Percentiles rank a stretch among this genome's conserved stretches.
phyloP scores from a whole-genome alignment of 2,888 invertebrate genomes.

The Nebria brevicollis region DNA sequence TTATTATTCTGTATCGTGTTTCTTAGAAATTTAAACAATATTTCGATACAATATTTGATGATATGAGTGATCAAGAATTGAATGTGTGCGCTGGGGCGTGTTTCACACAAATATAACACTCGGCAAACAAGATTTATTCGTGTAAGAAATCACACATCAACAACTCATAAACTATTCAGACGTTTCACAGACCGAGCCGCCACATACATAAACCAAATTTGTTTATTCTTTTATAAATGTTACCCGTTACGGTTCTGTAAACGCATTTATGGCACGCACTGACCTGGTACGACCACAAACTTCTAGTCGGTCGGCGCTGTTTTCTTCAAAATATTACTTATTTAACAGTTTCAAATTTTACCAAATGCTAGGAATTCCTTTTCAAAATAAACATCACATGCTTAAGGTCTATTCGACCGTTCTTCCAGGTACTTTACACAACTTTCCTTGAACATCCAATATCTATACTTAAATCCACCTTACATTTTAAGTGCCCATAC shows the following conservation, averaged over 20 bases:
- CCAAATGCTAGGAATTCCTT: neutral
- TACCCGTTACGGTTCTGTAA: conserved; percentile 42
- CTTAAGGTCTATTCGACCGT: neutral
- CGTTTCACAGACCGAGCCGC: too few species aligned
- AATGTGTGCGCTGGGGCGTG: too few species aligned
- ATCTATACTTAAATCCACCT: too few species aligned
- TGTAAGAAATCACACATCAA: too few species aligned
- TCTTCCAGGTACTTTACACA: conserved; percentile 13
- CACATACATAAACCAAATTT: conserved; percentile 31
- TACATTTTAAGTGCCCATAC: too few species aligned
- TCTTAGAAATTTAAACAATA: too few species aligned
- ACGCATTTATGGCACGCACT: conserved; percentile 38
- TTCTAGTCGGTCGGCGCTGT: conserved; percentile 16
- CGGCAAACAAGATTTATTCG: too few species aligned
- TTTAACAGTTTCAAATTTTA: conserved; percentile 42
- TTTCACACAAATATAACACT: too few species aligned
- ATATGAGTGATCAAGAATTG: too few species aligned
- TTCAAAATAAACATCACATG: conserved; percentile 2
- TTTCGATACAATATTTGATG: too few species aligned
- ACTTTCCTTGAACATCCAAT: neutral
- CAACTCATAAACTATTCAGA: too few species aligned
- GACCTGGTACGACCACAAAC: conserved; percentile 36
- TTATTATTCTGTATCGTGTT: too few species aligned
- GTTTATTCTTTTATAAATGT: conserved; percentile 41
- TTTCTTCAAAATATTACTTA: conserved; percentile 41